Evolutionary conservation across 2,888 invertebrate genomes (phyloP).

Genomic region (Megastigmus dorsalis): DNA sequence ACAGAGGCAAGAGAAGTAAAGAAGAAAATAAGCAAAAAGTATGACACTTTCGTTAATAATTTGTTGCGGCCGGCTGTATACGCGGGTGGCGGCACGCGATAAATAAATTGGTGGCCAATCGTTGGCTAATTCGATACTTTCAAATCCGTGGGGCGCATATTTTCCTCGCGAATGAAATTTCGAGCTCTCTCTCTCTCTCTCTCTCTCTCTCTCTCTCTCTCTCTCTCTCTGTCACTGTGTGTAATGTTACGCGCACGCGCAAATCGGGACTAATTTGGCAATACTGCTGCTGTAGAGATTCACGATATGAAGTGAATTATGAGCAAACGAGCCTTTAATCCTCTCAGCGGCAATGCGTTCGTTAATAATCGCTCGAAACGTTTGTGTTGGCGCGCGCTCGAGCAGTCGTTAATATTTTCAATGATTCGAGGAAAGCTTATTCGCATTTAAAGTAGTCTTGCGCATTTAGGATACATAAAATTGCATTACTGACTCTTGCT

Average conservation of each 20-base stretch:
- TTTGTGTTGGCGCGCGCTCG: conserved; percentile 18
- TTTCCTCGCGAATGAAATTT: conserved; percentile 43
- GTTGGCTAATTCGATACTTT: conserved; percentile 45
- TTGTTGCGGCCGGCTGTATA: background rate
- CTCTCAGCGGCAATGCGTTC: conserved; percentile 11
- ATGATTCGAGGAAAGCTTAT: background rate
- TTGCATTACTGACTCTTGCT: no score
- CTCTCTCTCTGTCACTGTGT: no score
- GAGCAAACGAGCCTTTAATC: conserved; percentile 51
- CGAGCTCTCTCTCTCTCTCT: no score
- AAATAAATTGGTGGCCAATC: conserved; percentile 31
- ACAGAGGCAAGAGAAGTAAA: background rate
- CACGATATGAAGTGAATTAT: conserved; percentile 61
- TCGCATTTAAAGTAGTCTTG: no score
- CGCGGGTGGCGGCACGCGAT: background rate
- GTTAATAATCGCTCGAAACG: conserved; percentile 6
- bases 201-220: no score
- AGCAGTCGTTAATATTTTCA: conserved; percentile 25
- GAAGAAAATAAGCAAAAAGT: background rate
- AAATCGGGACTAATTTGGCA: conserved; percentile 65
- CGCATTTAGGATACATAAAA: no score
- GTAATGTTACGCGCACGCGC: conserved; percentile 53
- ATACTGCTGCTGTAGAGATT: conserved; percentile 56
- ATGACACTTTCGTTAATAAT: background rate
- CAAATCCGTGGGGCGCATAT: conserved; percentile 22